Evolutionary conservation across 2,888 invertebrate genomes (phyloP), one percentile per base, ranked within the genome.

Genomic region (Platypus cylindrus): DNA sequence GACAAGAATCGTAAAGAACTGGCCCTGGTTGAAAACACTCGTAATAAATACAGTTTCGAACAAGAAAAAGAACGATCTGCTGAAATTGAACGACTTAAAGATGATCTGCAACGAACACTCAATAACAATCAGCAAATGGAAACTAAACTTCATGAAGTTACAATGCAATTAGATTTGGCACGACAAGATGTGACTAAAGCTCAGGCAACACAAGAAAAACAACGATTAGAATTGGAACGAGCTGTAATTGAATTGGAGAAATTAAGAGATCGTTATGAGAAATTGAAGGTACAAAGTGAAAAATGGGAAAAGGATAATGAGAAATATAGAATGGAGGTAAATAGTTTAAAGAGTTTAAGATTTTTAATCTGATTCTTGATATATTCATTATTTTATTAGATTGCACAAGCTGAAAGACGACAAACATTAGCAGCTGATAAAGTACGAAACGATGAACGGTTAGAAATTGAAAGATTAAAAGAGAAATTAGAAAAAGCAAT

Each of bases 221-320:
- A 83, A 57, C 70, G 84, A 24, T 66, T 71, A 44, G 85, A 87
- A 51, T 67, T 85, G 50, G 89, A 85, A 59, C 70, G 86, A 28
- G 78, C 86, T 46, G 78, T 84, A 53, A 85, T 89, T 56, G 89
- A 89, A 63, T 78, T 84, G 49, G 89, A 89, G 56, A 89, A 89
- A 65, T 75, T 86, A 43, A 72, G 84, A 48, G 89, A 89, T 52
- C 71, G 85, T 43, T 78, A 85, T 57, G 89, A 89, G 55, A 85
- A 86, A 63, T 64, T 86, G n/a, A 78, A 79, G 51, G 58, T 73
- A 36, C 73, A 75, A 45, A 68, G 74, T 33, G 80, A 80, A 36
- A 75, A 75, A 50, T 58, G 78, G 37, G 79, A 80, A 50, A 74
- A 75, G 48, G 84, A 85, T 55, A 81, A 83, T 46, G 83, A 83